Evolutionary conservation across 2,888 invertebrate genomes (phyloP).

Genomic region (Caradrina clavipalpis): DNA sequence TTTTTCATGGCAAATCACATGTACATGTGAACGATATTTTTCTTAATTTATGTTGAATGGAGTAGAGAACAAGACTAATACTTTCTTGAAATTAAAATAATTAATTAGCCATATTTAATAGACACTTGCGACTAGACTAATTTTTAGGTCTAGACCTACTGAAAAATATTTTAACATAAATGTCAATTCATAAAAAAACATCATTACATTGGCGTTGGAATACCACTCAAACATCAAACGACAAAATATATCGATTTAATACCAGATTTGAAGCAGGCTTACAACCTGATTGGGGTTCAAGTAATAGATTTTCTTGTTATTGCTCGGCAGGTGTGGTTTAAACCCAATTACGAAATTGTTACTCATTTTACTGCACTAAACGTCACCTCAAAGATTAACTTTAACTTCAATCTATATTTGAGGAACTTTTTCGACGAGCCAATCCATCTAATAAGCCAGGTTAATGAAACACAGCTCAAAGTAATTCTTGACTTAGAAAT

Average conservation of each 20-base stretch:
- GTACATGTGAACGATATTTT: too few relatives aligned
- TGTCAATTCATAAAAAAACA: conserved; percentile 30
- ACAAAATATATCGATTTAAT: conserved; percentile 8
- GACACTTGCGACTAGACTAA: conserved; percentile 33
- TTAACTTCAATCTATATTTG: too few relatives aligned
- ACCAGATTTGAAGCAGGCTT: neutral
- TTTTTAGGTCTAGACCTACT: conserved; percentile 41
- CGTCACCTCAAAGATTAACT: neutral
- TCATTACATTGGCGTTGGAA: conserved; percentile 31
- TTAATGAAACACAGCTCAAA: conserved; percentile 14
- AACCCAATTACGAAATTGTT: neutral
- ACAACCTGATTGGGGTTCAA: conserved; percentile 2
- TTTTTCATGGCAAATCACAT: too few relatives aligned
- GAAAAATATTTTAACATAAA: conserved; percentile 31
- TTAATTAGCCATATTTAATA: conserved; percentile 24
- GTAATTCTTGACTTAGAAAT: neutral
- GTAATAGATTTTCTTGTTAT: neutral
- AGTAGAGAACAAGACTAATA: conserved; percentile 35
- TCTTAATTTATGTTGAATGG: too few relatives aligned
- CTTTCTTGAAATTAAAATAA: conserved; percentile 26
- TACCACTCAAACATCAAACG: conserved; percentile 3
- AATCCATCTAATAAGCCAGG: neutral
- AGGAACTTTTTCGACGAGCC: neutral
- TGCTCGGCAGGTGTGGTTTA: neutral
- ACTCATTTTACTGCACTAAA: neutral